Evolutionary conservation across 2,113 vertebrate species (phyloP).

Genomic region (Vimba vimba): DNA sequence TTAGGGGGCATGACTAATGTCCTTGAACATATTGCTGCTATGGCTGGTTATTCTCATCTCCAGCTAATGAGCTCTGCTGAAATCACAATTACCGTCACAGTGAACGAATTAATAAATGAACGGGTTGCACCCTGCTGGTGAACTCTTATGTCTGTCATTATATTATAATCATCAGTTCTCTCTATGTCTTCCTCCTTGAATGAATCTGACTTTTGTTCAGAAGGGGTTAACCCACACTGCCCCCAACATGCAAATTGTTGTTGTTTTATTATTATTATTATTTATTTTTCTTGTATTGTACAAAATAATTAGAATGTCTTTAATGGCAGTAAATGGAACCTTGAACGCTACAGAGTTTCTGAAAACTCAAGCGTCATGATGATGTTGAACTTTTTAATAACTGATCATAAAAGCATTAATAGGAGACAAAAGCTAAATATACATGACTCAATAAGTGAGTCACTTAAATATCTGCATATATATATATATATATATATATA

Average conservation of each 20-base stretch:
- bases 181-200: neutral
- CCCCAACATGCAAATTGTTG: too few relatives aligned
- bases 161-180: conserved; percentile 11
- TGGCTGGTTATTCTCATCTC: conserved; percentile 41
- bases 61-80: conserved; percentile 38
- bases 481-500: neutral
- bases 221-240: neutral
- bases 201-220: neutral
- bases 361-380: neutral
- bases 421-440: neutral
- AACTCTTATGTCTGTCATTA: conserved; percentile 23
- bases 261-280: neutral
- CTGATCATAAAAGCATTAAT: neutral
- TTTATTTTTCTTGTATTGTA: neutral
- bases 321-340: neutral
- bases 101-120: conserved; percentile 42
- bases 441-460: neutral
- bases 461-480: neutral
- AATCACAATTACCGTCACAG: conserved; percentile 40
- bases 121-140: conserved; percentile 37
- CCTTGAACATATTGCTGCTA: conserved; percentile 43
- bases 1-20: conserved; percentile 20
- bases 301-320: neutral
- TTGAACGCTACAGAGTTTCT: neutral
- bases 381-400: neutral